Base-by-base conservation (phyloP, 2,797 vertebrate species). In the Phrynocephalus vlangalii region DNA sequence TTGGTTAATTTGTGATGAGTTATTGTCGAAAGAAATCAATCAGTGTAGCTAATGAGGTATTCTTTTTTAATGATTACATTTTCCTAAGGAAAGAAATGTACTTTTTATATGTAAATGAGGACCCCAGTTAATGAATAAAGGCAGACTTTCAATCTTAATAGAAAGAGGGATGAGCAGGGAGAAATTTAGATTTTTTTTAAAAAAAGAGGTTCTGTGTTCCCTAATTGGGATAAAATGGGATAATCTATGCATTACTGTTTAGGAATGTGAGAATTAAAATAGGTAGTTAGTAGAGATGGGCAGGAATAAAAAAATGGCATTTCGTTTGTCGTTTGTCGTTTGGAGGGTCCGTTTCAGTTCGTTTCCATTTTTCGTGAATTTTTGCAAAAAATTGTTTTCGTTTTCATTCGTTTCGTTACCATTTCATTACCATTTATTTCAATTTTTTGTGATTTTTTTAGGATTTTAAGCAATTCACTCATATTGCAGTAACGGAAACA, bases 31-130 rank as follows among this genome's bases (percentile, higher is more conserved):
- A 77, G 90, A 82, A 88, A 89, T 89, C 86, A 91, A 89, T 86
- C 83, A 88, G 33, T 66, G 60, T 77, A 88, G n/a, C 26, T 94
- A 92, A 93, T 91, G 82, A 94, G 48, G 3, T 94, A 93, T 93
- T 95, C 67, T 92, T 92, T 88, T 77, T 91, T 90, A 93, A 94
- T 79, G 66, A 93, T 82, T 90, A 81, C 86, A 44, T 83, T 90
- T 92, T 91, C 68, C 60, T 85, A 81, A 89, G 89, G 92, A 92
- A 91, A 28, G 79, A 80, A 90, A 66, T 73, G 13, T 82, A 83
- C 71, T 86, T 28, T 91, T 94, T 88, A 88, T 80, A 94, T 91
- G 89, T 80, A 94, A 95, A 91, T 92, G 10, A 86, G 7, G 50
- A 90, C 86, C 89, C 60, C 0, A 0, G 66, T 78, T 91, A 92